Base-by-base conservation (phyloP, 64 coral and sea anemone genomes). In the Stylophora pistillata region DNA sequence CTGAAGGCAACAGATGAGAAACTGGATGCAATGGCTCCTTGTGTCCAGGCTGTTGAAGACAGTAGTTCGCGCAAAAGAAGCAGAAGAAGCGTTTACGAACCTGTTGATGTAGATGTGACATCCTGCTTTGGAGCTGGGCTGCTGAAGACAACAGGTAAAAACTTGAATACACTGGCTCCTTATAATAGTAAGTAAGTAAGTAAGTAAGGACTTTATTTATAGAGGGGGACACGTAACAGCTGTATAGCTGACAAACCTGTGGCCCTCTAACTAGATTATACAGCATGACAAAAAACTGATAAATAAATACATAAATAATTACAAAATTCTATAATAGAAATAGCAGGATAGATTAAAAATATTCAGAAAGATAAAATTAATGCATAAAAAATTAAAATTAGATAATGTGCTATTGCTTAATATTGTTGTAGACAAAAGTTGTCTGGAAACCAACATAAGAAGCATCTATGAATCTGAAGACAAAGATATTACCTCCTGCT, bases 381-480 rank as follows among this genome's bases (percentile, higher is more conserved):
- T n/a, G n/a, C n/a, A n/a, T n/a, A n/a, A n/a, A n/a, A n/a, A n/a
- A n/a, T n/a, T n/a, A n/a, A n/a, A n/a, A n/a, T n/a, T n/a, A n/a
- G n/a, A n/a, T n/a, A n/a, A n/a, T n/a, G n/a, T n/a, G n/a, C n/a
- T n/a, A n/a, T n/a, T n/a, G n/a, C n/a, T n/a, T n/a, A n/a, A n/a
- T n/a, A n/a, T n/a, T n/a, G n/a, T n/a, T 68, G 55, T 15, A 5
- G 52, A 30, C 53, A 55, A 21, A 27, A 30, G 56, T 30, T 20
- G 20, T 5, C 13, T 61, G 10, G 20, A 72, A 76, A 77, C 41
- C 16, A 78, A 78, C 55, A 47, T 32, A 54, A 74, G 60, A 27
- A 92, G 81, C 31, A 58, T 86, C 53, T 86, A 78, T 72, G 33
- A 86, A 21, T 26, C 47, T 13, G 56, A 81, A 74, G 90, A 72